phyloP scores from a whole-genome alignment of 2,113 vertebrate genomes.

The Sterrhoptilus dennistouni region DNA sequence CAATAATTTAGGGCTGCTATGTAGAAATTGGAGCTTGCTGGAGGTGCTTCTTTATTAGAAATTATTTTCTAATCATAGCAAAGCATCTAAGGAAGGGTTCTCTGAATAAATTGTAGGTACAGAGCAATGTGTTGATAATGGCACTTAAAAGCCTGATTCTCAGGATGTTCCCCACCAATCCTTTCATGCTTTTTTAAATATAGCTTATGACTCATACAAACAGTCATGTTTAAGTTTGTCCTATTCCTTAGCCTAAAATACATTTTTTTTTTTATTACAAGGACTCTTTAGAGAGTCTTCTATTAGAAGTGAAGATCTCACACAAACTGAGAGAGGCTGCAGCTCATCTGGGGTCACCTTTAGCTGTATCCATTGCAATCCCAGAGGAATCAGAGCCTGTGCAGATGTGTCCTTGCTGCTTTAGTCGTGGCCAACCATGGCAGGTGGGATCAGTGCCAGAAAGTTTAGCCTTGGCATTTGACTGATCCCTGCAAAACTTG shows the following conservation, averaged over 20 bases:
- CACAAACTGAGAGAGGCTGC: background rate
- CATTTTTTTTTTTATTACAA: background rate
- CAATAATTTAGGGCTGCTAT: accelerated
- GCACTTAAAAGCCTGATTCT: background rate
- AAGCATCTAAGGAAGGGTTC: background rate
- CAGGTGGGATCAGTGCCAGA: background rate
- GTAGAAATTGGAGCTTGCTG: background rate
- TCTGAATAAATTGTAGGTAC: background rate
- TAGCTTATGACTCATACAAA: background rate
- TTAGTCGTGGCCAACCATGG: background rate
- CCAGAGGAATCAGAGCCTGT: background rate
- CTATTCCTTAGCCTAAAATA: background rate
- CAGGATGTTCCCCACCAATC: background rate
- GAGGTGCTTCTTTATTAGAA: background rate
- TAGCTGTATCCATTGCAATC: background rate
- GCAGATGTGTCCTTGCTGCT: background rate
- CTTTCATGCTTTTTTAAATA: background rate
- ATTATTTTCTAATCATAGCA: background rate
- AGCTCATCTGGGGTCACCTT: background rate
- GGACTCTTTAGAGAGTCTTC: background rate
- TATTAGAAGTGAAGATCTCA: background rate
- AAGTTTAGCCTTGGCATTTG: background rate
- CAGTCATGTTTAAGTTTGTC: background rate
- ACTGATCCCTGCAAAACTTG: background rate
- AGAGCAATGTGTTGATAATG: background rate